Percentiles rank a stretch among this genome's conserved stretches.
These are phyloP conservation scores for Cairina moschata DNA, from an alignment of 2,113 vertebrate species.

Conservation along the genomic window DNA sequence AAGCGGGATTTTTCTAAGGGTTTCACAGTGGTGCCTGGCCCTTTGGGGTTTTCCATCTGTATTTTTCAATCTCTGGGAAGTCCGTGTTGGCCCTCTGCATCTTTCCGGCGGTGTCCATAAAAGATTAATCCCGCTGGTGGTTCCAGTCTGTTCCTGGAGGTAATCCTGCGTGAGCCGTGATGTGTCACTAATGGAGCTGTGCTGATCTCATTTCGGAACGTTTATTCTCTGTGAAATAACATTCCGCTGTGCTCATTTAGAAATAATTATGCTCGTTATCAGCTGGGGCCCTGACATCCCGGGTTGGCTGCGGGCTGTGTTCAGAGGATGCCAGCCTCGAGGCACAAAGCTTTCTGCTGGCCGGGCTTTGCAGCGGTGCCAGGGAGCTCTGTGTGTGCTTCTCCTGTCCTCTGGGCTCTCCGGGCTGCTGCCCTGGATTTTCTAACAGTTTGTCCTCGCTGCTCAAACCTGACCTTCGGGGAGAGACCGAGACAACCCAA, in stretches of 20 bases:
- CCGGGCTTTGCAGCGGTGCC: rapidly evolving
- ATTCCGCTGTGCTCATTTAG: not conserved
- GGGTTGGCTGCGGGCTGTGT: rapidly evolving
- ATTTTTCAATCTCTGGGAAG: not conserved
- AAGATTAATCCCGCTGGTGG: not conserved
- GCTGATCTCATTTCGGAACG: no score
- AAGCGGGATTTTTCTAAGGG: not conserved
- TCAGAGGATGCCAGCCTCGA: no score
- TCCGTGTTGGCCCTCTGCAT: no score
- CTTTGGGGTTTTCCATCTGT: not conserved
- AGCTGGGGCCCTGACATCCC: not conserved
- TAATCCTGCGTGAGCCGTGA: no score
- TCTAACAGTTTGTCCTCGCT: not conserved
- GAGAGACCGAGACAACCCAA: not conserved
- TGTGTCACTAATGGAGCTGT: rapidly evolving
- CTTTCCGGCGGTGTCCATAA: not conserved
- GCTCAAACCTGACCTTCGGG: not conserved
- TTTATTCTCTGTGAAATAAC: no score
- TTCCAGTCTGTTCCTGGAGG: no score
- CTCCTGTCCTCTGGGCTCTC: not conserved
- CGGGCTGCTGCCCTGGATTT: not conserved
- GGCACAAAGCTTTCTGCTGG: not conserved
- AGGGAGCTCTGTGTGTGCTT: not conserved
- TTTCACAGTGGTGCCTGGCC: not conserved
- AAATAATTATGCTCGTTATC: not conserved